Evolutionary conservation across 2,797 vertebrate genomes (phyloP).

Genomic region (Morus bassanus): DNA sequence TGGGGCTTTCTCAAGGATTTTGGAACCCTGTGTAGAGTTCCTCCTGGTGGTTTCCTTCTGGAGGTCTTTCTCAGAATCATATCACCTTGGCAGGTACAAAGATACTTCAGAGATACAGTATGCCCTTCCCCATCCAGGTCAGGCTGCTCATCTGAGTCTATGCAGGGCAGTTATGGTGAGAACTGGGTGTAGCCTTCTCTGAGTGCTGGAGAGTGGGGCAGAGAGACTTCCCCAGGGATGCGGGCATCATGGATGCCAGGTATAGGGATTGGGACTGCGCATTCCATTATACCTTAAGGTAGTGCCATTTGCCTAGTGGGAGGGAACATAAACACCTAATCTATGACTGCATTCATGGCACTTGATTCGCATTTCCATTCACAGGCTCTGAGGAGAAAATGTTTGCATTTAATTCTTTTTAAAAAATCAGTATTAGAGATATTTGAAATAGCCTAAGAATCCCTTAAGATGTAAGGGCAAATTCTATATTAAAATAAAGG

Average conservation of each 20-base stretch:
- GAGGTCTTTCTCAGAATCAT: neutral
- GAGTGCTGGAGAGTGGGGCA: neutral
- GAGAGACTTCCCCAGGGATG: accelerated
- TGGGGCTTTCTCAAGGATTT: neutral
- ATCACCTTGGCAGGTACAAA: neutral
- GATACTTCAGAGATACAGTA: neutral
- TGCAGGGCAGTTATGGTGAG: accelerated
- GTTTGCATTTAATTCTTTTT: neutral
- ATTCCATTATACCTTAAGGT: neutral
- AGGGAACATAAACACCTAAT: neutral
- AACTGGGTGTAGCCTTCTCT: neutral
- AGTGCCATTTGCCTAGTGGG: neutral
- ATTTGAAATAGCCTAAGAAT: neutral
- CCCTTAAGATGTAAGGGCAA: neutral
- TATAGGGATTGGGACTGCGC: neutral
- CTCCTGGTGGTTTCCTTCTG: neutral
- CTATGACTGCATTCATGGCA: neutral
- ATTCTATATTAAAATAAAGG: neutral
- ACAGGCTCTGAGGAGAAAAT: neutral
- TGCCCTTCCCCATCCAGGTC: neutral
- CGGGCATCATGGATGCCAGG: neutral
- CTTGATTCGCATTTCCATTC: neutral
- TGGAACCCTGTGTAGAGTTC: neutral
- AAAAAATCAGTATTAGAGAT: neutral
- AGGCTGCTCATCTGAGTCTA: neutral